phyloP scores from a whole-genome alignment of 2,113 vertebrate species.

The Trochalopteron elliotii region DNA sequence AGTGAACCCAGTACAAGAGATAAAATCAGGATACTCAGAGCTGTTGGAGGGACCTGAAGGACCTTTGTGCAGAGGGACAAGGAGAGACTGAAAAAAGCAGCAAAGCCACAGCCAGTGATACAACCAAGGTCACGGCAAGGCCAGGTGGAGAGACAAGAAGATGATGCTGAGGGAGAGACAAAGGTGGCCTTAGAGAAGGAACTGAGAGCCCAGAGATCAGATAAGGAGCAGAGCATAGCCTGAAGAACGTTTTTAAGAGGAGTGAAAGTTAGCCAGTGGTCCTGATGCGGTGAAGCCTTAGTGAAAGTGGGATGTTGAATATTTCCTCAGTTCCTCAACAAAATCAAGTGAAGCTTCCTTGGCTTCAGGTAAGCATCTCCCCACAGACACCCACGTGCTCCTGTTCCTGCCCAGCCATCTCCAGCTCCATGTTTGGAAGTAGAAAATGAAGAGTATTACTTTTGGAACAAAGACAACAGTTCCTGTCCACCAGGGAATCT shows the following conservation, averaged over 20 bases:
- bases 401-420: background rate
- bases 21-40: background rate
- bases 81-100: background rate
- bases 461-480: background rate
- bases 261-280: conserved; percentile 53
- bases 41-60: background rate
- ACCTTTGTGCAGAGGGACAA: background rate
- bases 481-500: background rate
- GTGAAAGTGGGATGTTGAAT: conserved; percentile 44
- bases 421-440: background rate
- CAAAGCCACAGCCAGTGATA: background rate
- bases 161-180: background rate
- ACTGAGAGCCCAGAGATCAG: conserved; percentile 61
- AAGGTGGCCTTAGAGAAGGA: conserved; percentile 45
- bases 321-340: conserved; percentile 56
- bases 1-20: background rate
- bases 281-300: conserved; percentile 33
- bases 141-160: background rate
- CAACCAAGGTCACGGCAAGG: background rate
- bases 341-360: background rate
- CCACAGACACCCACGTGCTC: background rate
- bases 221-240: conserved; percentile 24
- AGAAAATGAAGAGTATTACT: background rate
- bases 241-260: conserved; percentile 13
- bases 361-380: background rate